phyloP scores from a whole-genome alignment of 2,888 invertebrate genomes.

The Melanophora roralis region DNA sequence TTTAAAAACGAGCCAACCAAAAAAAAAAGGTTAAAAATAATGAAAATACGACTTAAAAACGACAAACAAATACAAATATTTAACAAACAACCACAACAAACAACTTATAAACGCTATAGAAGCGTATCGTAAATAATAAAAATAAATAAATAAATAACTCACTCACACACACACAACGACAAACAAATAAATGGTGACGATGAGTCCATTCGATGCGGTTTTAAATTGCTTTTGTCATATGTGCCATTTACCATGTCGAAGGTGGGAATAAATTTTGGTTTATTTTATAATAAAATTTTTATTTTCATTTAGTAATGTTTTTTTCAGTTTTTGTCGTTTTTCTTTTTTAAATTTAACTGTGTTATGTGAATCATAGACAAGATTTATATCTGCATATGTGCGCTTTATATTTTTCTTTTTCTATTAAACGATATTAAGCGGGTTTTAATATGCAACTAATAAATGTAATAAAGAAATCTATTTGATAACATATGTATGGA shows the following conservation, averaged over 20 bases:
- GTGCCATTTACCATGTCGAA: constrained; percentile 68
- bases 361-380: constrained; percentile 25
- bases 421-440: neutral
- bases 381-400: neutral
- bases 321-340: neutral
- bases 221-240: constrained; percentile 68
- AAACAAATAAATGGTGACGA: constrained; percentile 35
- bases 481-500: too few species aligned
- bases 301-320: neutral
- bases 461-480: too few species aligned
- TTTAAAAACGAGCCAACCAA: neutral
- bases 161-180: too few species aligned
- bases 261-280: constrained; percentile 63
- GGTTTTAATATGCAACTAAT: neutral
- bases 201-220: constrained; percentile 68
- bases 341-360: neutral
- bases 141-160: neutral
- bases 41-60: neutral
- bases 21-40: neutral
- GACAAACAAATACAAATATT: constrained; percentile 33
- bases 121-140: constrained; percentile 1
- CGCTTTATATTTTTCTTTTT: neutral
- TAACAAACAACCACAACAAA: constrained; percentile 15
- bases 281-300: constrained; percentile 15
- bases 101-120: neutral